phyloP scores from a whole-genome alignment of 2,888 invertebrate species.

The Rotaria magnacalcarata region DNA sequence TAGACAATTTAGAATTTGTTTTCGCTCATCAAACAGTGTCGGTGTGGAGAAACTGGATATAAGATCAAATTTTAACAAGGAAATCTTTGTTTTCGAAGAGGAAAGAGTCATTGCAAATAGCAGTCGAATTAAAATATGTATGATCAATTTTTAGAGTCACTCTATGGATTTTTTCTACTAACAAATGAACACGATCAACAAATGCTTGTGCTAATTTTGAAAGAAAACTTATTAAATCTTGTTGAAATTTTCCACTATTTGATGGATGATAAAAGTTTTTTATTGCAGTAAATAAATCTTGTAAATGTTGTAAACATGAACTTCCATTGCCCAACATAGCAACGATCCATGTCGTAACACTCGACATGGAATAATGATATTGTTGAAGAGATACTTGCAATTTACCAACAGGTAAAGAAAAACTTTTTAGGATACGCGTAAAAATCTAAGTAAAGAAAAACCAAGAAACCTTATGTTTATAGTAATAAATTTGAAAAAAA shows the following conservation, averaged over 20 bases:
- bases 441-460: no score
- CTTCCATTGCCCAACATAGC: conserved; percentile 67
- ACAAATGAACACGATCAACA: not conserved
- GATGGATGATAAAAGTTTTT: conserved; percentile 85
- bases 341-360: conserved; percentile 63
- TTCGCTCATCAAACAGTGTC: no score
- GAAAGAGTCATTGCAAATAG: no score
- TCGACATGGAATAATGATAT: conserved; percentile 61
- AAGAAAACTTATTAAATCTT: not conserved
- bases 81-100: no score
- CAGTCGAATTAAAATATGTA: no score
- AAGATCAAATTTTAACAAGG: no score
- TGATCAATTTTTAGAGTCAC: no score
- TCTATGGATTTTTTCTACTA: no score
- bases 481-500: no score
- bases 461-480: conserved; percentile 55
- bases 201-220: not conserved
- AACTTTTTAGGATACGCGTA: conserved; percentile 55
- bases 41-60: no score
- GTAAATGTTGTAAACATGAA: conserved; percentile 69
- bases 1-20: no score
- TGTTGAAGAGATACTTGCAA: conserved; percentile 48
- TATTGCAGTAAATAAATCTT: conserved; percentile 74
- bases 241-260: conserved; percentile 69
- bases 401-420: conserved; percentile 73